Evolutionary conservation across 2,113 vertebrate species (phyloP), one percentile per base, ranked within the genome.

Genomic region (Hemiprocne comata): DNA sequence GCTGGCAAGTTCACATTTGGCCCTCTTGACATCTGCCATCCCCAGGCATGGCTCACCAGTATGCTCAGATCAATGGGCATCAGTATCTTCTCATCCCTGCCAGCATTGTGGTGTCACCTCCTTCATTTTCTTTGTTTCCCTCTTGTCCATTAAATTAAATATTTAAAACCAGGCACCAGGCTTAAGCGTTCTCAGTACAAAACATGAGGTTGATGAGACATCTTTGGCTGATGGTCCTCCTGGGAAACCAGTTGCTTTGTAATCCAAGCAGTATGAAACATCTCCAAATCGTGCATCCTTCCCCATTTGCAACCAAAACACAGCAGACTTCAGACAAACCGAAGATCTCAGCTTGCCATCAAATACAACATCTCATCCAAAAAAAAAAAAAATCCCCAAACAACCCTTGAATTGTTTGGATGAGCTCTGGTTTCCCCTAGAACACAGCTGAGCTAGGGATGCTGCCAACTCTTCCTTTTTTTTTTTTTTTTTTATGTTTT

Each of bases 381-480:
- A 28, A 38, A 20, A 34, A 36, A 36, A 9, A 38, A 33, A 28
- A 55, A 19, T 11, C 16, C 2, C 15, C 31, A 8, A 26, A 26
- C 20, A 44, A 19, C 9, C 15, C 55, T 90, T 40, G 29, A 19
- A 13, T 87, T 90, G 84, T 93, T 78, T 74, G 67, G 69, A 77
- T 7, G 55, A 77, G 58, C 67, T 78, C 85, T 93, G 53, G 13
- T 93, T 93, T 75, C 60, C 72, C 53, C 55, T 55, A n/a, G 80
- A 71, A 70, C 86, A 60, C 96, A 95, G 94, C 91, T 89, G 95
- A 93, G 80, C 29, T 16, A 9, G 16, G 31, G 69, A 38, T 34
- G 73, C 83, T 95, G 86, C 94, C 92, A 96, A 38, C 14, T 91
- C n/a, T 66, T 65, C 12, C 7, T 18, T 33, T 40, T 79, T 44